Evolutionary conservation across 2,113 vertebrate species (phyloP), one percentile per base, ranked within the genome.

Genomic region (Petrocephalus microphthalmus): DNA sequence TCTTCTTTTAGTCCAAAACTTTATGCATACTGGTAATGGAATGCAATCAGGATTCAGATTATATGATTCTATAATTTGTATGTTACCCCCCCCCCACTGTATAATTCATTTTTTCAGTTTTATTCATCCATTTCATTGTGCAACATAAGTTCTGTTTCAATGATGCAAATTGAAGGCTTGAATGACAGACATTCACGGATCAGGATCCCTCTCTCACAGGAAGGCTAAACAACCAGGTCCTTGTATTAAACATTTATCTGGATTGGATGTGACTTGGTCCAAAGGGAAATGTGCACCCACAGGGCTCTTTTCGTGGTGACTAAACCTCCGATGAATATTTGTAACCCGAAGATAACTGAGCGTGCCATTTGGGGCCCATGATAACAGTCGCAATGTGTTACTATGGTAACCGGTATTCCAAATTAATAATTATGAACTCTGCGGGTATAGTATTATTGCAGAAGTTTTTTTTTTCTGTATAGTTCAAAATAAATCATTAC

Each of bases 101-200:
- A 25, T 85, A 17, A 17, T 86, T 17, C 86, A 83, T 60, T 86
- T 74, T 19, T 67, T 84, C n/a, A 25, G 78, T 87, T 88, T 74
- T 52, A 88, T 78, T 82, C 71, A 81, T 47, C 8, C 51, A 42
- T 33, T 88, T 84, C 45, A 87, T 84, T 87, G 49, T 37, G 51
- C 7, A 56, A 71, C 57, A 89, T 56, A 78, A 10, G 74, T 81
- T 87, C 1, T 89, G 64, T 19, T 25, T n/a, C 60, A 83, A 2
- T 90, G 86, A 89, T n/a, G 88, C 89, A 90, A 83, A 78, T 57
- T 17, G 89, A 54, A 49, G 37, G 60, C 52, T 84, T 8, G 47
- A 33, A 56, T 13, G 37, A 78, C 86, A 83, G 8, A 6, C 15
- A 15, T 89, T 54, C 81, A 7, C 10, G n/a, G 84, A 20, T 81